Conservation (phyloP, 2,113 vertebrate species). For the Hymenochirus boettgeri region DNA sequence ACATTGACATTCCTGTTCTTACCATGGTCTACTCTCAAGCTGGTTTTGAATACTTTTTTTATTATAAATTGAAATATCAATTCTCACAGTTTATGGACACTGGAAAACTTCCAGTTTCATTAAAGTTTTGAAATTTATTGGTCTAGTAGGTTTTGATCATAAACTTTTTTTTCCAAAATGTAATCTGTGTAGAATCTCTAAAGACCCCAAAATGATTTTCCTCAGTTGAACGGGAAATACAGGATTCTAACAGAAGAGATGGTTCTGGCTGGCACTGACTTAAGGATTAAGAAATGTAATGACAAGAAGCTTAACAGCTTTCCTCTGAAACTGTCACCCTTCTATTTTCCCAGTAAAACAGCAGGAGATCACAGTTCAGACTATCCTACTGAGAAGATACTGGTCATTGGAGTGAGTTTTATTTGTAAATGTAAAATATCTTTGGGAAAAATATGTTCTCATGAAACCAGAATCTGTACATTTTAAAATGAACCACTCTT, state of each 20-base stretch:
- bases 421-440: too few relatives aligned
- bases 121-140: not conserved
- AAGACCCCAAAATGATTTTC: conserved; percentile 9
- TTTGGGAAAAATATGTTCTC: too few relatives aligned
- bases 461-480: too few relatives aligned
- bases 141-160: not conserved
- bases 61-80: not conserved
- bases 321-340: conserved; percentile 11
- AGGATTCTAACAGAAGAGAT: not conserved
- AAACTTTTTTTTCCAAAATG: not conserved
- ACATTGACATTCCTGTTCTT: too few relatives aligned
- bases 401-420: not conserved
- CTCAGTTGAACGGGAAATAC: conserved; percentile 4
- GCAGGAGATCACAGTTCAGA: conserved; percentile 1
- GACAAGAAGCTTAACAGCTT: conserved; percentile 28
- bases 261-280: conserved; percentile 5
- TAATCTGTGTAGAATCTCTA: not conserved
- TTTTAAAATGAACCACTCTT: too few relatives aligned
- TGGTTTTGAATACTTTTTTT: not conserved
- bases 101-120: not conserved
- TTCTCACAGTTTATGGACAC: not conserved
- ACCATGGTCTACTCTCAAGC: too few relatives aligned
- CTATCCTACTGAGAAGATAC: not conserved
- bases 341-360: not conserved
- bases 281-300: conserved; percentile 28